phyloP scores from a whole-genome alignment of 2,888 invertebrate genomes.

The Disparrhopalites patrizii region DNA sequence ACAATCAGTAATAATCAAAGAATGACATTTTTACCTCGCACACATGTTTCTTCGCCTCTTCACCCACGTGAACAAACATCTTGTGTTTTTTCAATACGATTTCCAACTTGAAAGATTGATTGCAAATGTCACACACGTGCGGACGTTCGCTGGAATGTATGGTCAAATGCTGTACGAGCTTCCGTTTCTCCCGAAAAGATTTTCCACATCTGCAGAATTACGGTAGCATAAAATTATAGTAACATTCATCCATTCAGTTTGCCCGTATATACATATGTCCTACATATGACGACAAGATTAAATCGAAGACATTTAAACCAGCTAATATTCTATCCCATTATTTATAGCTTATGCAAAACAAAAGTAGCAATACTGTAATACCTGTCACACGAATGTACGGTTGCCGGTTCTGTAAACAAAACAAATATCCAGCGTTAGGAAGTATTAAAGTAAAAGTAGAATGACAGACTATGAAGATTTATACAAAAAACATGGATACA shows the following conservation, averaged over 20 bases:
- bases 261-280: too few species aligned
- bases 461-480: not conserved
- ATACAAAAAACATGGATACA: too few species aligned
- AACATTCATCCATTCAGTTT: too few species aligned
- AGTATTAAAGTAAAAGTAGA: not conserved
- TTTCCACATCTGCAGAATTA: too few species aligned
- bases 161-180: not conserved
- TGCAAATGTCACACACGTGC: not conserved
- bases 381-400: not conserved
- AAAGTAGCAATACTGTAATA: too few species aligned
- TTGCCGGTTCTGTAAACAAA: not conserved
- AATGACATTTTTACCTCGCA: too few species aligned
- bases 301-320: too few species aligned
- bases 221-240: too few species aligned
- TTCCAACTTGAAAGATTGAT: not conserved
- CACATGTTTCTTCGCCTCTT: not conserved
- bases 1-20: too few species aligned
- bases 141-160: not conserved
- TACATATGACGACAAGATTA: too few species aligned
- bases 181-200: not conserved
- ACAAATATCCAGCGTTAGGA: not conserved
- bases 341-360: too few species aligned
- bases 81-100: not conserved
- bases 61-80: not conserved
- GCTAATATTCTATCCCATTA: too few species aligned